Percentiles rank a stretch among this genome's conserved stretches.
These are phyloP conservation scores for Siderastrea siderea DNA, from an alignment of 92 coral and sea anemone genomes.

Conservation along the genomic window DNA sequence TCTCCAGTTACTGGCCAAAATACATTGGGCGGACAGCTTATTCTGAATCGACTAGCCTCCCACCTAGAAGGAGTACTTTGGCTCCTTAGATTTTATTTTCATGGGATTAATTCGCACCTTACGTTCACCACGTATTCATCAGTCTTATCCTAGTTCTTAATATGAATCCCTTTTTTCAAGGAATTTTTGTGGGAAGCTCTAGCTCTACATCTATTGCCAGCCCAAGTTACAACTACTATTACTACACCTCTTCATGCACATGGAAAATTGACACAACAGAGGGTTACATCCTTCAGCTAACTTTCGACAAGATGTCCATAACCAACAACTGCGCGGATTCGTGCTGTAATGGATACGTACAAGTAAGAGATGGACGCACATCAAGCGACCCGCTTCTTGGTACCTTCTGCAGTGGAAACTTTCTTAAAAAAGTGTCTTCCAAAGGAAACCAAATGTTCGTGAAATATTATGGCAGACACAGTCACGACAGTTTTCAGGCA, in stretches of 20 bases:
- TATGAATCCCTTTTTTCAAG: not conserved
- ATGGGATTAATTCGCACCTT: too few species aligned
- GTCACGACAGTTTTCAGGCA: not conserved
- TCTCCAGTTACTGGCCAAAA: too few species aligned
- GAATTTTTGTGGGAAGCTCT: not conserved
- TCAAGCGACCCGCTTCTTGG: not conserved
- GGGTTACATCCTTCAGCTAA: constrained; percentile 22
- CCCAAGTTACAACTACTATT: not conserved
- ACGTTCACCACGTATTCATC: too few species aligned
- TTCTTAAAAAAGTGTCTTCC: constrained; percentile 4
- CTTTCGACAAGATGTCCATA: not conserved
- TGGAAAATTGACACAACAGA: constrained; percentile 9
- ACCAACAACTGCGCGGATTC: not conserved
- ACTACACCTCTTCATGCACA: not conserved
- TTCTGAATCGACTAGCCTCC: too few species aligned
- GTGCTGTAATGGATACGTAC: constrained; percentile 2
- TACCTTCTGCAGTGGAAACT: not conserved
- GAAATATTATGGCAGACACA: not conserved
- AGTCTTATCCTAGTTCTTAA: too few species aligned
- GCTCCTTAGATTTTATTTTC: too few species aligned
- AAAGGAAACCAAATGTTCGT: constrained; percentile 20
- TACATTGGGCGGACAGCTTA: too few species aligned
- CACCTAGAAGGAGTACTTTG: too few species aligned
- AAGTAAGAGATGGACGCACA: not conserved
- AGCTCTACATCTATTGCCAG: not conserved